Conservation (phyloP, 2,113 vertebrate species). For the Columba livia region DNA sequence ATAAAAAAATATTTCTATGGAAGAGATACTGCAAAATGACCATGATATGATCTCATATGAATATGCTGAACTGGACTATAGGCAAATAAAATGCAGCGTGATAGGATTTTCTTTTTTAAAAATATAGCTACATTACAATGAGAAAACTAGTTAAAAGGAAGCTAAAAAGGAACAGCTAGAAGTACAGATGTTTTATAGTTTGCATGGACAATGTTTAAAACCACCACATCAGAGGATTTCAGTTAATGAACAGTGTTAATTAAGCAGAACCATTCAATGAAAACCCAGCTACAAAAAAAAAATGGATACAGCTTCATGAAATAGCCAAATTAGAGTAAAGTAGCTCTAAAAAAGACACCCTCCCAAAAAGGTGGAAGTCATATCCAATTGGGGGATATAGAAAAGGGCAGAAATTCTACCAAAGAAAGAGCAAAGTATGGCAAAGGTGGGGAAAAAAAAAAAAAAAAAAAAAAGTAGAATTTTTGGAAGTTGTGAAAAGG, state of each 20-base stretch:
- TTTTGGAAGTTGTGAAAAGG: not conserved
- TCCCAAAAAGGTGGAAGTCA: not conserved
- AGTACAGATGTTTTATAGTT: constrained; percentile 11
- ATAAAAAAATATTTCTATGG: not conserved
- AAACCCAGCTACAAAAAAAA: constrained; percentile 20
- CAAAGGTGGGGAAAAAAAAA: not conserved
- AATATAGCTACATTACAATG: not conserved
- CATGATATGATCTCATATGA: not conserved
- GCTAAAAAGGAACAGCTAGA: not conserved
- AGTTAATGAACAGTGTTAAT: constrained; percentile 50
- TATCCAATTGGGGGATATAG: not conserved
- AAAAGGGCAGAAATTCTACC: not conserved
- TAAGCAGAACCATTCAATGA: constrained; percentile 36
- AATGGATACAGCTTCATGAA: not conserved
- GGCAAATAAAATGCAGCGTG: not conserved
- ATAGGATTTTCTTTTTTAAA: not conserved
- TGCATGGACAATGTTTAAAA: constrained; percentile 32
- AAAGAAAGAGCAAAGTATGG: not conserved
- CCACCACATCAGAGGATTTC: constrained; percentile 43
- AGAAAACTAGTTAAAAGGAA: constrained; percentile 28
- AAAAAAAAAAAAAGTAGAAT: not conserved
- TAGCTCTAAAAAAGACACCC: not conserved
- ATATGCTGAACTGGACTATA: not conserved
- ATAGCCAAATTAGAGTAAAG: not conserved
- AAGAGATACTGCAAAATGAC: not conserved